A percentile compares a stretch with the other conserved stretches of the same genome.
These are phyloP conservation scores for Eumerus sabulonum DNA, from an alignment of 2,888 invertebrate species.

Conservation along the genomic window DNA sequence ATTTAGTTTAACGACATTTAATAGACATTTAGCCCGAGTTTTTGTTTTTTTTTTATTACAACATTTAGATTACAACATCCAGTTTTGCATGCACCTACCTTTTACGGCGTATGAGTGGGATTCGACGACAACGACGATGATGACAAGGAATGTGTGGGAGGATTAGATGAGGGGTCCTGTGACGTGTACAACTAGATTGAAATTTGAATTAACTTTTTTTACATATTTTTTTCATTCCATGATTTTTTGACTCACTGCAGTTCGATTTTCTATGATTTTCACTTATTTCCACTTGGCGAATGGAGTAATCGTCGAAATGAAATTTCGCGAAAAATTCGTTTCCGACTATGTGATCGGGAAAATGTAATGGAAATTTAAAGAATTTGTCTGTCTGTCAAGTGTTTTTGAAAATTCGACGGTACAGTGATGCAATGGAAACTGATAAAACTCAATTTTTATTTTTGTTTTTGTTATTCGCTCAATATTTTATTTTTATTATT, in stretches of 20 bases:
- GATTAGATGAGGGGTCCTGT: conserved; percentile 22
- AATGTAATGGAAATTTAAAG: conserved; percentile 24
- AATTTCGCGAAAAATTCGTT: conserved; percentile 9
- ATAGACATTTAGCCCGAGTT: conserved; percentile 53
- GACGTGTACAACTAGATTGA: conserved; percentile 17
- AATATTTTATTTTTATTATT: too few relatives aligned
- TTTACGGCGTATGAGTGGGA: conserved; percentile 22
- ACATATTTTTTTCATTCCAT: background rate
- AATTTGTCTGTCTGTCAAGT: conserved; percentile 39
- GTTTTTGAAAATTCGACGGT: conserved; percentile 32
- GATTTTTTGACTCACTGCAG: conserved; percentile 33
- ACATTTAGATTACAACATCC: conserved; percentile 69
- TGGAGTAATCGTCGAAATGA: conserved; percentile 6
- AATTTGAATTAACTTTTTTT: conserved; percentile 8
- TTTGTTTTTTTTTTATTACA: conserved; percentile 43
- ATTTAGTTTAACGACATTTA: conserved; percentile 49
- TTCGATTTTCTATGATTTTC: conserved; percentile 31
- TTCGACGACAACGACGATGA: conserved; percentile 4
- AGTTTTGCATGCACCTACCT: conserved; percentile 69
- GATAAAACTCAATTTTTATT: background rate
- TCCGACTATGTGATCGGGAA: background rate
- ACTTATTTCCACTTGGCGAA: conserved; percentile 37
- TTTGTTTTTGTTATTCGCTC: too few relatives aligned
- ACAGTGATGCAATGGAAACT: conserved; percentile 50
- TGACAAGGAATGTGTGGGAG: background rate